Percentiles rank a stretch among this genome's conserved stretches.
Evolutionary conservation across 2,113 vertebrate genomes (phyloP).

Genomic region (Thymallus thymallus): DNA sequence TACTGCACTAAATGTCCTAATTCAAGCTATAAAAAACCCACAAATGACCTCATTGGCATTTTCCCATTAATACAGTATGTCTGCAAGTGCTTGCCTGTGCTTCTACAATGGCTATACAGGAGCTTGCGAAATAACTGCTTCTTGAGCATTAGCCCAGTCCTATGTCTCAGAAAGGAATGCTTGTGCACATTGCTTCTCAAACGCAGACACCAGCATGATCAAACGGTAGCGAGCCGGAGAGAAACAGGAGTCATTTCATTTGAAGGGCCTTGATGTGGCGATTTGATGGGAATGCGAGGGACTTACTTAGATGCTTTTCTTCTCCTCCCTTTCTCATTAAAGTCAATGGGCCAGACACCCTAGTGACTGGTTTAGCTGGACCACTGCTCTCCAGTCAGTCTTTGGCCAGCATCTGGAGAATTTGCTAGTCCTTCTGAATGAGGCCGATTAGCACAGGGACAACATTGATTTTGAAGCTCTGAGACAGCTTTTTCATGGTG

Average conservation of each 20-base stretch:
- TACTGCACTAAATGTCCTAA: constrained; percentile 11
- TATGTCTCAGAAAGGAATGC: neutral
- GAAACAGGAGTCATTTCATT: constrained; percentile 3
- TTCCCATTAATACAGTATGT: constrained; percentile 9
- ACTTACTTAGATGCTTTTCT: constrained; percentile 49
- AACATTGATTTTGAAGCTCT: neutral
- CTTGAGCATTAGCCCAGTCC: neutral
- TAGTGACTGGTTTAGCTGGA: constrained; percentile 24
- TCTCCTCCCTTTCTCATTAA: constrained; percentile 47
- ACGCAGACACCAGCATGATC: neutral
- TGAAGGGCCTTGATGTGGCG: constrained; percentile 12
- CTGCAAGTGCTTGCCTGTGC: constrained; percentile 26
- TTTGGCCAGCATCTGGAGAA: constrained; percentile 69
- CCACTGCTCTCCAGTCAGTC: constrained; percentile 30
- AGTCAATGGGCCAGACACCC: constrained; percentile 52
- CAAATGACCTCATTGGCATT: neutral
- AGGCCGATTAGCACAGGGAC: neutral
- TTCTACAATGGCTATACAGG: constrained; percentile 23
- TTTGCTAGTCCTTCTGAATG: constrained; percentile 19
- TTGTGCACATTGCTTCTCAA: neutral
- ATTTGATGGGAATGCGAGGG: constrained; percentile 24
- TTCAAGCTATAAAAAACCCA: constrained; percentile 19
- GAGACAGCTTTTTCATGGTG: neutral
- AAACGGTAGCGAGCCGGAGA: neutral
- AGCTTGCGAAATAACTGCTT: constrained; percentile 15